These are phyloP conservation scores for Magallana gigas DNA, from an alignment of 1,140 invertebrate genomes.

Conservation along the genomic window DNA sequence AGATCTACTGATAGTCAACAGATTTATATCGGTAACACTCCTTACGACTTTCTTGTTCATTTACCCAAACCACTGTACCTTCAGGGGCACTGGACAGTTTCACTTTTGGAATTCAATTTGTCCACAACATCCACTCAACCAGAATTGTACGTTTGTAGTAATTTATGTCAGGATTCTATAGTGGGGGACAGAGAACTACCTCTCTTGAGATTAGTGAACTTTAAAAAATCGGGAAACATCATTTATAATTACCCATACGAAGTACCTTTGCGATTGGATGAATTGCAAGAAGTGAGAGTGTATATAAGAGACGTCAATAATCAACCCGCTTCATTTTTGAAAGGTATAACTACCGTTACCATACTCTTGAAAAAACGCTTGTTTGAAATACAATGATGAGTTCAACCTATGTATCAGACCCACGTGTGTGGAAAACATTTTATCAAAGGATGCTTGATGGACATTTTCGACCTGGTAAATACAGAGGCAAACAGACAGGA, in stretches of 20 bases:
- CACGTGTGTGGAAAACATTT: conserved; percentile 8
- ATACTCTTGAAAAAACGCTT: conserved; percentile 1
- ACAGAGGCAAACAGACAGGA: neutral
- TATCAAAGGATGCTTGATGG: neutral
- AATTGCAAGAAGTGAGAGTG: too few relatives aligned
- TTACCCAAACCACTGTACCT: neutral
- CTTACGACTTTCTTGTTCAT: conserved; percentile 12
- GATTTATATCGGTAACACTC: neutral
- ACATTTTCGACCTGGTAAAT: conserved; percentile 12
- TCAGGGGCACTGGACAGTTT: neutral
- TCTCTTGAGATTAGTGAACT: too few relatives aligned
- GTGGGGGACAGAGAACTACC: too few relatives aligned
- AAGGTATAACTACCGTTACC: neutral
- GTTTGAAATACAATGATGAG: conserved; percentile 3
- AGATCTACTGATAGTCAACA: conserved; percentile 29
- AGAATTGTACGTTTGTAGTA: neutral
- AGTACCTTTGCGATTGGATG: too few relatives aligned
- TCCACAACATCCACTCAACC: neutral
- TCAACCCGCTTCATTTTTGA: conserved; percentile 2
- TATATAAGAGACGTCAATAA: too few relatives aligned
- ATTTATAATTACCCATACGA: too few relatives aligned
- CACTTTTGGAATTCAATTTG: conserved; percentile 4
- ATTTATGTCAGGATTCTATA: too few relatives aligned
- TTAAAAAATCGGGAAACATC: too few relatives aligned
- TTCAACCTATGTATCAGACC: neutral